Evolutionary conservation across 1,140 invertebrate genomes (phyloP).

Genomic region (Harlomillsia oculata): DNA sequence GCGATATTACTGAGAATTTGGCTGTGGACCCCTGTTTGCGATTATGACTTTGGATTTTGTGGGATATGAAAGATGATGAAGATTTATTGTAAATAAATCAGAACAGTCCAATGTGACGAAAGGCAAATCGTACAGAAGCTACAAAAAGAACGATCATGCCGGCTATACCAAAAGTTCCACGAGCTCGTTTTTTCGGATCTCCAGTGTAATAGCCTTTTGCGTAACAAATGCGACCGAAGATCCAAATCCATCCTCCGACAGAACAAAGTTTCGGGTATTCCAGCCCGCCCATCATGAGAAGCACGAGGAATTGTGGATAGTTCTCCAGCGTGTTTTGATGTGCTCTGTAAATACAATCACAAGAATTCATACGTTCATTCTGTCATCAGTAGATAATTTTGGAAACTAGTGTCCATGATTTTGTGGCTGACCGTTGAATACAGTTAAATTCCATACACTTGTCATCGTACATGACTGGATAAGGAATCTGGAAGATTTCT

Average conservation of each 20-base stretch:
- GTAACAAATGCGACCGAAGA: constrained; percentile 42
- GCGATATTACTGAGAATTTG: too few species aligned
- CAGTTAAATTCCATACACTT: constrained; percentile 44
- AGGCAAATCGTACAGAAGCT: constrained; percentile 39
- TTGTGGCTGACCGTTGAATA: constrained; percentile 39
- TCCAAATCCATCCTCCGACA: constrained; percentile 26
- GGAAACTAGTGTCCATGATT: constrained; percentile 39
- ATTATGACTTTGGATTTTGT: too few species aligned
- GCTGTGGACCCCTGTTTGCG: too few species aligned
- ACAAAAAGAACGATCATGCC: constrained; percentile 40
- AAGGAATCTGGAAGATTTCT: constrained; percentile 39
- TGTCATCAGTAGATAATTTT: neutral
- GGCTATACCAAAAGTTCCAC: constrained; percentile 42
- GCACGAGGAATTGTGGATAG: constrained; percentile 43
- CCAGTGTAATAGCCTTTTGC: constrained; percentile 47
- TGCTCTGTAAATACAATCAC: constrained; percentile 15
- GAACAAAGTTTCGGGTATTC: constrained; percentile 43
- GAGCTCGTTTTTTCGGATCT: constrained; percentile 38
- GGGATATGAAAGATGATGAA: too few species aligned
- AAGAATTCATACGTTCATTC: neutral
- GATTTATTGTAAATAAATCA: too few species aligned
- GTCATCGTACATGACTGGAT: constrained; percentile 43
- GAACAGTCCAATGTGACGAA: constrained; percentile 31
- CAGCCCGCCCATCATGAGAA: constrained; percentile 43
- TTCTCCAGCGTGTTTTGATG: constrained; percentile 40